Conservation (phyloP, 2,797 vertebrate species). For the Clamator glandarius region DNA sequence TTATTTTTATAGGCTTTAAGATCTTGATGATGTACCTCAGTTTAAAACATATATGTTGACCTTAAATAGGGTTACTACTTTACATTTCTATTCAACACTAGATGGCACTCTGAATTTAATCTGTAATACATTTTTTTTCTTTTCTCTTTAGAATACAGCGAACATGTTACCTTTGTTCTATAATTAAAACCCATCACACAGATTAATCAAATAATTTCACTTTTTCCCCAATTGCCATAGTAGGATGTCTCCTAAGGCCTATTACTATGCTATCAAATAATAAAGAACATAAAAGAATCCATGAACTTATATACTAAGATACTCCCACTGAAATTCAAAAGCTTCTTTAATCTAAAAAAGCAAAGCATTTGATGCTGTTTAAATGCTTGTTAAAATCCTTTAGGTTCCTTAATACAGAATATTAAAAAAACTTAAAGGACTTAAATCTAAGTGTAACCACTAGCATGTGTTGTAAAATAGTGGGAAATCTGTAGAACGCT, state of each 20-base stretch:
- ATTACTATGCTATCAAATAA: conserved; percentile 15
- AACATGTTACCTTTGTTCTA: not conserved
- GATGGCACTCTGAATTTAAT: conserved; percentile 77
- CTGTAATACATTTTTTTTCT: not conserved
- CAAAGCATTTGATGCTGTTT: not conserved
- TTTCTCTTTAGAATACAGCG: not conserved
- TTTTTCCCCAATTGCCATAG: not conserved
- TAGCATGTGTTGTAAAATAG: not conserved
- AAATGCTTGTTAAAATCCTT: not conserved
- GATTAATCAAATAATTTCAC: conserved; percentile 34
- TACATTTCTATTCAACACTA: conserved; percentile 62
- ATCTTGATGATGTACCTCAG: accelerated
- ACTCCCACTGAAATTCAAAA: conserved; percentile 25
- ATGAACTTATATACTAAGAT: not conserved
- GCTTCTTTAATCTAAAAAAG: conserved; percentile 13
- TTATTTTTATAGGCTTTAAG: not conserved
- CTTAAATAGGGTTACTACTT: not conserved
- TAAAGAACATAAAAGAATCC: conserved; percentile 19
- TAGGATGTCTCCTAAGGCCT: not conserved
- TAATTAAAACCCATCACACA: conserved; percentile 17
- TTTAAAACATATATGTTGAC: not conserved
- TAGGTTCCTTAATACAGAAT: not conserved
- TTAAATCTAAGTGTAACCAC: not conserved
- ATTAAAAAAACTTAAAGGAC: not conserved
- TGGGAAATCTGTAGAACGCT: not conserved